phyloP scores from a whole-genome alignment of 2,888 invertebrate species.

The Boloria selene region DNA sequence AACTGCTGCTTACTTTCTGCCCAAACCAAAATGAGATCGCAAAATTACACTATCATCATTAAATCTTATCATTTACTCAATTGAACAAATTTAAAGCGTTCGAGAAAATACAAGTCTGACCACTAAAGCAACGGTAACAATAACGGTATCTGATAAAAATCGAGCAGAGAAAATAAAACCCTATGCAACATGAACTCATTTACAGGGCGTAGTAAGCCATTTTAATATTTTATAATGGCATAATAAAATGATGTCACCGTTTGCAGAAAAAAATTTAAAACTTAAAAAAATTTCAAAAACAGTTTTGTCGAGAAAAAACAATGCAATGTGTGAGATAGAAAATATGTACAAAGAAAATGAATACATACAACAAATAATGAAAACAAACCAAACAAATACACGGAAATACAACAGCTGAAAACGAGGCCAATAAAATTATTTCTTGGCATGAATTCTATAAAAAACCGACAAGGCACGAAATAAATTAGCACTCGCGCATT shows the following conservation, averaged over 20 bases:
- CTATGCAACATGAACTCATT: conserved; percentile 47
- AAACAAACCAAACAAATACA: conserved; percentile 47
- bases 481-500: conserved; percentile 38
- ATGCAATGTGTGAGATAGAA: neutral
- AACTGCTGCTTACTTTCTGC: conserved; percentile 33
- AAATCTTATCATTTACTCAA: conserved; percentile 46
- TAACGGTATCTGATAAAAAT: conserved; percentile 76
- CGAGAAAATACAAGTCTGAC: conserved; percentile 76
- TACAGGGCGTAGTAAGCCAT: conserved; percentile 23
- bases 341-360: conserved; percentile 35
- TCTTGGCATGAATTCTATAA: conserved; percentile 47
- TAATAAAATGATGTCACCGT: neutral
- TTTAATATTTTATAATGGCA: conserved; percentile 1
- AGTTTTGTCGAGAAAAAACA: neutral
- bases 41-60: conserved; percentile 34
- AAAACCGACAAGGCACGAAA: conserved; percentile 39
- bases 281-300: neutral
- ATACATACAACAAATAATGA: conserved; percentile 37
- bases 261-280: neutral
- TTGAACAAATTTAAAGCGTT: conserved; percentile 64
- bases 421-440: conserved; percentile 58
- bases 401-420: conserved; percentile 53
- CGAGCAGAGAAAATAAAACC: conserved; percentile 66
- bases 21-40: conserved; percentile 56
- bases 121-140: conserved; percentile 75